Evolutionary conservation across 2,888 invertebrate genomes (phyloP).

Genomic region (Apocheima hispidaria): DNA sequence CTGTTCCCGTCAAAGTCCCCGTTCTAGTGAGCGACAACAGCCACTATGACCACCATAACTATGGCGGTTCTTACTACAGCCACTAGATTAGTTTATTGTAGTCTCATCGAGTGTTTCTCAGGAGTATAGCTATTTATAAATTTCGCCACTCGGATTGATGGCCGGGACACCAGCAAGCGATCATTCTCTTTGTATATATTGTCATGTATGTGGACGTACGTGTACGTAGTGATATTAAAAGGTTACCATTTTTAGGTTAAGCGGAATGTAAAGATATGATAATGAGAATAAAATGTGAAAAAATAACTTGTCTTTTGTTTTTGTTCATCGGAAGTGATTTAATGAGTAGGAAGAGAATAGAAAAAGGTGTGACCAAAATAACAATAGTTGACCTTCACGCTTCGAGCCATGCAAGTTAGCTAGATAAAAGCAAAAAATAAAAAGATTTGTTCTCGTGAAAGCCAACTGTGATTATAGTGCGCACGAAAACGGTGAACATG

Average conservation of each 20-base stretch:
- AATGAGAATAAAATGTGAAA: constrained; percentile 69
- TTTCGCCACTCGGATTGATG: constrained; percentile 64
- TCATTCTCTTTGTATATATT: constrained; percentile 80
- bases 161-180: constrained; percentile 78
- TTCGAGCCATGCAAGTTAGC: constrained; percentile 39
- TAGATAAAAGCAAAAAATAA: constrained; percentile 53
- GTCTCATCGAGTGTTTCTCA: constrained; percentile 63
- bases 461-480: constrained; percentile 13
- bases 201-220: constrained; percentile 78
- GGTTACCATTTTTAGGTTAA: constrained; percentile 82
- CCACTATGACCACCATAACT: constrained; percentile 40
- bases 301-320: constrained; percentile 55
- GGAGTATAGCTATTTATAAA: constrained; percentile 65
- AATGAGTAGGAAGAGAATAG: constrained; percentile 56
- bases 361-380: constrained; percentile 51
- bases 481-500: constrained; percentile 31
- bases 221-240: constrained; percentile 81
- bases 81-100: constrained; percentile 72
- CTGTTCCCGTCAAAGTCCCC: constrained; percentile 85
- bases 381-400: constrained; percentile 72
- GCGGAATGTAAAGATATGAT: constrained; percentile 70
- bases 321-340: constrained; percentile 47
- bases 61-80: constrained; percentile 61
- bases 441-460: constrained; percentile 40
- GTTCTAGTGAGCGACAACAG: constrained; percentile 65